phyloP scores from a whole-genome alignment of 64 coral and sea anemone genomes.

The Pachyseris speciosa region DNA sequence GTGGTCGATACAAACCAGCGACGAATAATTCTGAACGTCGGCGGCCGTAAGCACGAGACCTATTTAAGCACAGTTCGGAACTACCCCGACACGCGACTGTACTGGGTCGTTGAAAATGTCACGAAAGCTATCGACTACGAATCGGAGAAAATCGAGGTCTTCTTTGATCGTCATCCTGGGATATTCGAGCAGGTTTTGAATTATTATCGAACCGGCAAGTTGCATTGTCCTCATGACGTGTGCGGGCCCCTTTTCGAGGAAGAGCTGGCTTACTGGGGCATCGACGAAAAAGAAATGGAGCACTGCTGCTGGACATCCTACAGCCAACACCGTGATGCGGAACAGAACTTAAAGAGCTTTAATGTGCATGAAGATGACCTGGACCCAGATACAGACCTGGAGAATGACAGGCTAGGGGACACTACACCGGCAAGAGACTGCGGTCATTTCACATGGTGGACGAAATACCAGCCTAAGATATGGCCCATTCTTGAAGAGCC shows the following conservation, averaged over 20 bases:
- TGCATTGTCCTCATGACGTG: slow-evolving; percentile 91
- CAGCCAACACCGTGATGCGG: slow-evolving; percentile 83
- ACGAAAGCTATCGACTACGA: slow-evolving; percentile 85
- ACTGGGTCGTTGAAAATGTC: slow-evolving; percentile 91
- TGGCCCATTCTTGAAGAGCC: slow-evolving; percentile 93
- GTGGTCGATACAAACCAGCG: slow-evolving; percentile 69
- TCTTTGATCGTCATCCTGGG: slow-evolving; percentile 85
- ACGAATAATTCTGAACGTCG: slow-evolving; percentile 85
- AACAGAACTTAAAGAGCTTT: slow-evolving; percentile 91
- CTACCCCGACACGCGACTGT: slow-evolving; percentile 81
- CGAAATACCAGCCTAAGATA: slow-evolving; percentile 73
- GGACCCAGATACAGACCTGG: slow-evolving; percentile 60
- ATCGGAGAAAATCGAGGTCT: slow-evolving; percentile 88
- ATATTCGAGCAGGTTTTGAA: slow-evolving; percentile 89
- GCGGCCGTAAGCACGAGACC: slow-evolving; percentile 84
- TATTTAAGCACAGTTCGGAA: slow-evolving; percentile 84
- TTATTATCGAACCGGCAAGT: slow-evolving; percentile 89
- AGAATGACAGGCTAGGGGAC: slow-evolving; percentile 44
- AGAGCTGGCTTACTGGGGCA: slow-evolving; percentile 90
- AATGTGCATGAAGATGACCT: slow-evolving; percentile 57
- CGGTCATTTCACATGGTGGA: slow-evolving; percentile 66
- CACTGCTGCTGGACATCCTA: slow-evolving; percentile 92
- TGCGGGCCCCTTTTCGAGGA: slow-evolving; percentile 90
- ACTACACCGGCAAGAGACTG: slow-evolving; percentile 30
- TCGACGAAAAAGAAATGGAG: slow-evolving; percentile 94